A percentile compares a stretch with the other conserved stretches of the same genome.
Conservation (phyloP, 2,113 vertebrate species). For the Physeter macrocephalus region DNA sequence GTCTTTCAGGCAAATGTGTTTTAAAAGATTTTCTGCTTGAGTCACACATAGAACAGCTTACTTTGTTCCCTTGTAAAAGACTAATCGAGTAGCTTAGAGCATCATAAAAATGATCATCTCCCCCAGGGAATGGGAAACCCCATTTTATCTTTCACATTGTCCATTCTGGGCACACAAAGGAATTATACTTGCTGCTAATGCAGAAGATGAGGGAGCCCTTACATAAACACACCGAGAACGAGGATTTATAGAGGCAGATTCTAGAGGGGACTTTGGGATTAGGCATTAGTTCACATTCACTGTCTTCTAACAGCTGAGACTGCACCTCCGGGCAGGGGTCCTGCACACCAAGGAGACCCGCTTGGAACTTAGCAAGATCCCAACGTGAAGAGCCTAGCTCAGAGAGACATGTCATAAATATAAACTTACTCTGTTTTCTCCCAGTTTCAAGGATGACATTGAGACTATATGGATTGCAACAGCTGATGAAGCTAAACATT, state of each 20-base stretch:
- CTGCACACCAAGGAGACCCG: background rate
- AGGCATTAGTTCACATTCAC: background rate
- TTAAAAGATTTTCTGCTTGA: constrained; percentile 32
- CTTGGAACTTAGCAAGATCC: background rate
- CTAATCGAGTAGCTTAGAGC: constrained; percentile 22
- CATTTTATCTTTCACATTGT: background rate
- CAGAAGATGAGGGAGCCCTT: background rate
- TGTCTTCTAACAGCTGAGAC: background rate
- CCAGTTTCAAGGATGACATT: background rate
- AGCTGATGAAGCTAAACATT: background rate
- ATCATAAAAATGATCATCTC: background rate
- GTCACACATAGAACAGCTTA: background rate
- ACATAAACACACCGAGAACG: background rate
- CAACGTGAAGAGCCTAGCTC: background rate
- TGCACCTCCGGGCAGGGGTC: background rate
- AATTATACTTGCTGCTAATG: background rate
- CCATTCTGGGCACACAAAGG: constrained; percentile 11
- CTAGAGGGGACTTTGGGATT: background rate
- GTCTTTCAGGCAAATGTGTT: constrained; percentile 52
- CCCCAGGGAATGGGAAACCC: background rate
- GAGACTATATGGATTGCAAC: background rate
- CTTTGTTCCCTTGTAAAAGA: constrained; percentile 26
- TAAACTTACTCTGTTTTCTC: background rate
- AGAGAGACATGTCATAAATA: background rate
- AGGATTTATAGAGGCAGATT: background rate